Base-by-base conservation (phyloP, 2,888 invertebrate genomes). In the Heliconius erato region DNA sequence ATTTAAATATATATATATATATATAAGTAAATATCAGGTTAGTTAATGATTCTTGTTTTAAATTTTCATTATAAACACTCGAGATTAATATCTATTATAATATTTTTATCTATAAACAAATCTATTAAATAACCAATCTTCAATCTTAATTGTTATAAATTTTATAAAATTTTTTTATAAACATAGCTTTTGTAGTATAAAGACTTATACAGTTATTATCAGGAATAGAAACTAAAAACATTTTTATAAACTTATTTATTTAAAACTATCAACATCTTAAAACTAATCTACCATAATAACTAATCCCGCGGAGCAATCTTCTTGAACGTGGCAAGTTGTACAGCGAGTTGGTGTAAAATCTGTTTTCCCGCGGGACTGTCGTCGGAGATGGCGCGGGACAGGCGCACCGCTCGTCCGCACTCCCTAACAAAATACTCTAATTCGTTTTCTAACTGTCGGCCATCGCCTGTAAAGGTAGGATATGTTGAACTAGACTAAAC, bases 401-500 rank as follows among this genome's bases (percentile, higher is more conserved):
- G 32, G 97, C 98, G 93, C 97, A 99, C 94, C 0, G 93, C 92
- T 2, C 98, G 97, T 0, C 98, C 98, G 90, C 98, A 99, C 94
- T 99, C 99, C 54, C 97, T 96, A 19, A 99, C 97, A 90, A 98
- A 99, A 93, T 99, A 98, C 89, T 99, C 98, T 85, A 99, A 92
- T 90, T 99, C 99, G 83, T 97, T 97, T 83, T 98, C 98, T 67
- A 95, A 86, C 59, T 96, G 94, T 26, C 93, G 93, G 65, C 92
- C 89, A 84, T 96, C 96, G 7, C 95, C 95, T 96, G 87, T 16
- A 76, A 74, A 7, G 16, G 54, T n/a, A 26, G 44, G 26, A 40
- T 40, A 40, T 40, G 11, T 40, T 40, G 40, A 40, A 40, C 40
- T 40, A 40, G 40, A 11, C 40, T 11, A 40, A 2, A 40, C 40